phyloP scores from a whole-genome alignment of 92 coral and sea anemone genomes.

The Paragorgia papillata region DNA sequence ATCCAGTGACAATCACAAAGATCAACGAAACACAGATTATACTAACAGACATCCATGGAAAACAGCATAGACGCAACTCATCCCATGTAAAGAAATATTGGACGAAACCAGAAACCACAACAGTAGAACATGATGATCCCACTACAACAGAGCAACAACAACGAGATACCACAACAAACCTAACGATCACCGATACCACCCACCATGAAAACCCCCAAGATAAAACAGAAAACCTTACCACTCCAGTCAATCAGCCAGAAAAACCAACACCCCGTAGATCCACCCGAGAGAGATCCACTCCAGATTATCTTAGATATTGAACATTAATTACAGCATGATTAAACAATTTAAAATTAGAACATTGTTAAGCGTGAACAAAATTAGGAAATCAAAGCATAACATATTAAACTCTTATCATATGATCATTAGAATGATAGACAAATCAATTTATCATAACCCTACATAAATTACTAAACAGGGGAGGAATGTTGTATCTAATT shows the following conservation, averaged over 20 bases:
- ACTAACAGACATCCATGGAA: slow-evolving; percentile 14
- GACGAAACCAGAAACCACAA: background rate
- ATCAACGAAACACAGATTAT: slow-evolving; percentile 25
- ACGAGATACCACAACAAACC: background rate
- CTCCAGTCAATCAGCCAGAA: slow-evolving; percentile 14
- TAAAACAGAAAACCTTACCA: too few species aligned
- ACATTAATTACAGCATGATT: background rate
- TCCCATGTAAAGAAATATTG: slow-evolving; percentile 4
- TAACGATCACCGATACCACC: slow-evolving; percentile 16
- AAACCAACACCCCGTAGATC: slow-evolving; percentile 1
- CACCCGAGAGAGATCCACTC: slow-evolving; percentile 27
- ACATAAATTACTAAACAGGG: slow-evolving; percentile 30
- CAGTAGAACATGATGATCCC: slow-evolving; percentile 30
- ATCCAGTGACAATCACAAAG: slow-evolving; percentile 33
- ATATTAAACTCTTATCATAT: background rate
- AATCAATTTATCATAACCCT: background rate
- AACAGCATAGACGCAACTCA: slow-evolving; percentile 10
- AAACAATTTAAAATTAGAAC: background rate
- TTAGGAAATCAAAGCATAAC: too few species aligned
- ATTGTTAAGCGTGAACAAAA: background rate
- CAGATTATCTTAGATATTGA: slow-evolving; percentile 20
- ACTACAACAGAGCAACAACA: background rate
- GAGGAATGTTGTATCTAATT: too few species aligned
- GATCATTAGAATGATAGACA: background rate
- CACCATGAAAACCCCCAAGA: background rate